Evolutionary conservation across 37 sponge, comb jelly and placozoan species (phyloP).

Genomic region (Halichondria panicea): DNA sequence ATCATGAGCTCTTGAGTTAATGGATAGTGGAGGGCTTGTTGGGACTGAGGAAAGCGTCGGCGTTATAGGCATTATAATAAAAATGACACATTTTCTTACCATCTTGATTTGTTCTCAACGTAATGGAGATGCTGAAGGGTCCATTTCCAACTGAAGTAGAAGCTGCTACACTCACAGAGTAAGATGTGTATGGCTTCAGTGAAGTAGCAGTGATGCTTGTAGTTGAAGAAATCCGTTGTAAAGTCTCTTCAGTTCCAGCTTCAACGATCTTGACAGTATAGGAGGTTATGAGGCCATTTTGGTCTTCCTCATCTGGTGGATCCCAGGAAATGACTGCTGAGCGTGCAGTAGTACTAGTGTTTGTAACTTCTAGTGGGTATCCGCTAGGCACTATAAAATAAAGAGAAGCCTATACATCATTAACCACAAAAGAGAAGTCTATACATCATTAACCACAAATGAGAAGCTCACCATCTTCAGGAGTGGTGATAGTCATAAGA

Average conservation of each 20-base stretch:
- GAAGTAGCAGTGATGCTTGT: slow-evolving; percentile 2
- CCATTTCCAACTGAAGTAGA: slow-evolving; percentile 5
- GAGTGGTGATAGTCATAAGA: slow-evolving; percentile 1
- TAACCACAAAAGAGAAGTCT: no score
- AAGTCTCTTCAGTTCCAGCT: not conserved
- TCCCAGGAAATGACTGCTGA: slow-evolving; percentile 3
- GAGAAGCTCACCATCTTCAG: slow-evolving; percentile 42
- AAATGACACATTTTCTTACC: slow-evolving; percentile 8
- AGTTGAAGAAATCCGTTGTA: not conserved
- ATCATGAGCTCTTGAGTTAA: not conserved
- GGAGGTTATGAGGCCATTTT: slow-evolving; percentile 16
- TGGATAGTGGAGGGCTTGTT: not conserved
- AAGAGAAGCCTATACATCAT: no score
- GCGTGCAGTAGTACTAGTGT: no score
- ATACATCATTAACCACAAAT: no score
- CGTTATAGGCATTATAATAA: no score
- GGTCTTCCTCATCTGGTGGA: slow-evolving; percentile 4
- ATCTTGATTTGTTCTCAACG: not conserved
- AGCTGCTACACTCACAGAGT: slow-evolving; percentile 9
- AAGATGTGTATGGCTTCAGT: slow-evolving; percentile 11
- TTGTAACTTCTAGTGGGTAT: no score
- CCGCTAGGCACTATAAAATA: no score
- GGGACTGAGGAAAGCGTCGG: no score
- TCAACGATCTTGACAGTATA: not conserved
- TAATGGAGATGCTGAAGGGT: not conserved